Percentiles rank a stretch among this genome's conserved stretches.
These are phyloP conservation scores for Progne subis DNA, from an alignment of 2,113 vertebrate species.

Conservation along the genomic window DNA sequence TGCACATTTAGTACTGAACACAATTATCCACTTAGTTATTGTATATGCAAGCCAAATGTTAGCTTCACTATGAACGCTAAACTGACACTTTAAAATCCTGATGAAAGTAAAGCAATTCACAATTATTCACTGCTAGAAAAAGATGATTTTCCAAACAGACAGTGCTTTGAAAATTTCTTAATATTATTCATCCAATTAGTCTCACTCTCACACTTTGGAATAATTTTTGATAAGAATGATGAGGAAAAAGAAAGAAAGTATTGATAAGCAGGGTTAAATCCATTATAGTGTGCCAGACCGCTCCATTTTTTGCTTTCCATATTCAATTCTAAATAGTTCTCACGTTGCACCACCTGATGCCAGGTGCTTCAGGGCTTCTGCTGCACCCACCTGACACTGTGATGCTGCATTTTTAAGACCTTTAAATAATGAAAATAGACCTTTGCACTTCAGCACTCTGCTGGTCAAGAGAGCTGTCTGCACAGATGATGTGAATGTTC, in stretches of 20 bases:
- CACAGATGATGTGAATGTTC: background rate
- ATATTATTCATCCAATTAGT: background rate
- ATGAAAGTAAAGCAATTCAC: background rate
- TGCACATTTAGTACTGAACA: background rate
- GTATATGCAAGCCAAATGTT: background rate
- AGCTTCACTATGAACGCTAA: background rate
- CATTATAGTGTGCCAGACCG: background rate
- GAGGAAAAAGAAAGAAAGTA: background rate
- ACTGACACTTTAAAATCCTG: background rate
- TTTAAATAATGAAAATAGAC: slow-evolving; percentile 49
- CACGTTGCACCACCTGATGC: slow-evolving; percentile 53
- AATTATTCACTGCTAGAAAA: background rate
- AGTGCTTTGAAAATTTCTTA: background rate
- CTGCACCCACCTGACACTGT: slow-evolving; percentile 35
- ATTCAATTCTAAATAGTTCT: background rate
- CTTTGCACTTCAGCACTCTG: background rate
- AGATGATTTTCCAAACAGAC: background rate
- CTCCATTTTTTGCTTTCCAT: background rate
- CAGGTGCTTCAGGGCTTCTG: slow-evolving; percentile 56
- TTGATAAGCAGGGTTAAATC: background rate
- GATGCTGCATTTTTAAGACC: slow-evolving; percentile 42
- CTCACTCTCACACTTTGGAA: background rate
- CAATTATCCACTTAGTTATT: background rate
- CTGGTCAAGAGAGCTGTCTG: slow-evolving; percentile 8
- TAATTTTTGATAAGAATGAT: background rate